phyloP scores from a whole-genome alignment of 2,797 vertebrate genomes.

The Muscicapa striata region DNA sequence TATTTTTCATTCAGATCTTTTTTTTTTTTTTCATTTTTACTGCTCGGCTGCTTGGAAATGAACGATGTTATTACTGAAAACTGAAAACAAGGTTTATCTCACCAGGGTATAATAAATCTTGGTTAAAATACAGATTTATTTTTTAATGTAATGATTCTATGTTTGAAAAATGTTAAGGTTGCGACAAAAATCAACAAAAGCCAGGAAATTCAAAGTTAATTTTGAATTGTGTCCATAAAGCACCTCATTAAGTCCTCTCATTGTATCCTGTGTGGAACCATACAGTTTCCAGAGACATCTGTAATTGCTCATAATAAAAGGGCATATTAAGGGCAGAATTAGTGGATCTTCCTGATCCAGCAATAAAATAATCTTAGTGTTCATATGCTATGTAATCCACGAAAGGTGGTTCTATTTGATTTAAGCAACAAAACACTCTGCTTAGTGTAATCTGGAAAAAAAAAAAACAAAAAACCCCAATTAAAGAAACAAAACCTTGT shows the following conservation, averaged over 20 bases:
- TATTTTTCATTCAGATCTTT: slow-evolving; percentile 46
- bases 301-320: slow-evolving; percentile 32
- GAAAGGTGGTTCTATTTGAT: background rate
- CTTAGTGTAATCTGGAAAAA: background rate
- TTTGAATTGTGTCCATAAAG: slow-evolving; percentile 63
- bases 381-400: background rate
- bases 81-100: slow-evolving; percentile 63
- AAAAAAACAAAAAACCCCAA: background rate
- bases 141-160: slow-evolving; percentile 49
- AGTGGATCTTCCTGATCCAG: background rate
- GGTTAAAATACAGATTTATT: slow-evolving; percentile 33
- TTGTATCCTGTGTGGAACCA: slow-evolving; percentile 8
- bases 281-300: slow-evolving; percentile 25
- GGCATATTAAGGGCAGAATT: background rate
- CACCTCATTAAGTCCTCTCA: slow-evolving; percentile 54
- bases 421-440: background rate
- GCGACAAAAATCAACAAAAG: slow-evolving; percentile 67
- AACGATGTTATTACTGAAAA: slow-evolving; percentile 51
- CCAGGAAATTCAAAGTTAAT: slow-evolving; percentile 61
- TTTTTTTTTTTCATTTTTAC: background rate
- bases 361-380: background rate
- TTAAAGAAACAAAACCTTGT: background rate
- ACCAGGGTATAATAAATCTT: slow-evolving; percentile 55
- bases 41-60: slow-evolving; percentile 32
- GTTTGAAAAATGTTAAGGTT: slow-evolving; percentile 60